Evolutionary conservation across 2,113 vertebrate species (phyloP).

Genomic region (Sitta europaea): DNA sequence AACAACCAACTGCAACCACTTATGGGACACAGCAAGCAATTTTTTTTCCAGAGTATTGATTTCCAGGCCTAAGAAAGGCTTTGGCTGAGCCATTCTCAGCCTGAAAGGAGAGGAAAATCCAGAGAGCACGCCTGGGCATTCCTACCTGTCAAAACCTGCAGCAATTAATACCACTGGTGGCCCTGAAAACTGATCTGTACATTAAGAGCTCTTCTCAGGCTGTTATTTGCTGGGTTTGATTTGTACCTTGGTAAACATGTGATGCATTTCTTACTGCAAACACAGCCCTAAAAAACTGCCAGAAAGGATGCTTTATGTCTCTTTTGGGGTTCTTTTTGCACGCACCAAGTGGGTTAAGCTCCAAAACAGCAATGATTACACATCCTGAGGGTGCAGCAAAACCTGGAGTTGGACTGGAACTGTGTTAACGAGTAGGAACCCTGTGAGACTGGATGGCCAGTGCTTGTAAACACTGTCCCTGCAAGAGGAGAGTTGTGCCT

Average conservation of each 20-base stretch:
- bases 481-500: slow-evolving; percentile 14
- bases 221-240: neutral
- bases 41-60: neutral
- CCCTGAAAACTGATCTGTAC: neutral
- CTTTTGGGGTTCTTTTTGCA: too few relatives aligned
- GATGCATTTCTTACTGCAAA: neutral
- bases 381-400: neutral
- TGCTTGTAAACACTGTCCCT: slow-evolving; percentile 16
- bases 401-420: neutral
- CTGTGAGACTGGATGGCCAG: neutral
- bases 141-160: slow-evolving; percentile 35
- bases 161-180: neutral
- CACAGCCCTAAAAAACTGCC: neutral
- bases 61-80: neutral
- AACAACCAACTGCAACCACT: neutral
- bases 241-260: neutral
- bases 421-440: neutral
- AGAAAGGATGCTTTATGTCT: neutral
- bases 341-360: neutral
- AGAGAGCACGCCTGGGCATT: neutral
- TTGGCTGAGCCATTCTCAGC: neutral
- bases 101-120: neutral
- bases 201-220: neutral
- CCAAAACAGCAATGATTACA: neutral
- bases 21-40: neutral